Conservation (phyloP, 2,113 vertebrate species). For the Sturnus vulgaris region DNA sequence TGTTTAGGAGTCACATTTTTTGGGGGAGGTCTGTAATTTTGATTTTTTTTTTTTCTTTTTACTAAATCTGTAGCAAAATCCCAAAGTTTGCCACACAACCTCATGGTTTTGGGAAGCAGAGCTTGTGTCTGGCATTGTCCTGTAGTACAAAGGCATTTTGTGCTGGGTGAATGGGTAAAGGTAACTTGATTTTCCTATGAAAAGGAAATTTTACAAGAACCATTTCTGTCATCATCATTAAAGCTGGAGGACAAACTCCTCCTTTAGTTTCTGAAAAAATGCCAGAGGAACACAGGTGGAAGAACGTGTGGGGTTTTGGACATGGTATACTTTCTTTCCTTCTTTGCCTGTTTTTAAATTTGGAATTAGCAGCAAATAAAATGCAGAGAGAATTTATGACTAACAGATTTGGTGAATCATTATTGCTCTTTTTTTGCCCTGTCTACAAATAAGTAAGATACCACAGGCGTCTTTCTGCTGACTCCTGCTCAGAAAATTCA, state of each 20-base stretch:
- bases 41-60: not conserved
- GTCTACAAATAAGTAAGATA: not conserved
- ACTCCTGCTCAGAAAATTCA: constrained; percentile 12
- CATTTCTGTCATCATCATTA: not conserved
- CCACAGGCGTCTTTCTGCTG: not conserved
- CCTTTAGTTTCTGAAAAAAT: not conserved
- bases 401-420: constrained; percentile 4
- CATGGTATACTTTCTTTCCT: not conserved
- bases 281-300: not conserved
- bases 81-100: not conserved
- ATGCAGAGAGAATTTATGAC: not conserved
- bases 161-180: not conserved
- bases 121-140: not conserved
- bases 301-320: not conserved
- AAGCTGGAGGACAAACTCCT: not conserved
- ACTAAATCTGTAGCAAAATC: not conserved
- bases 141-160: not conserved
- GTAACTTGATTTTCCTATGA: not conserved
- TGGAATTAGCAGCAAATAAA: not conserved
- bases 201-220: not conserved
- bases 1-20: not conserved
- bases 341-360: not conserved
- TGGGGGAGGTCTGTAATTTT: no score
- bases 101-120: not conserved
- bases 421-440: not conserved